Conservation (phyloP, 2,888 invertebrate genomes). For the Melanostoma scalare region DNA sequence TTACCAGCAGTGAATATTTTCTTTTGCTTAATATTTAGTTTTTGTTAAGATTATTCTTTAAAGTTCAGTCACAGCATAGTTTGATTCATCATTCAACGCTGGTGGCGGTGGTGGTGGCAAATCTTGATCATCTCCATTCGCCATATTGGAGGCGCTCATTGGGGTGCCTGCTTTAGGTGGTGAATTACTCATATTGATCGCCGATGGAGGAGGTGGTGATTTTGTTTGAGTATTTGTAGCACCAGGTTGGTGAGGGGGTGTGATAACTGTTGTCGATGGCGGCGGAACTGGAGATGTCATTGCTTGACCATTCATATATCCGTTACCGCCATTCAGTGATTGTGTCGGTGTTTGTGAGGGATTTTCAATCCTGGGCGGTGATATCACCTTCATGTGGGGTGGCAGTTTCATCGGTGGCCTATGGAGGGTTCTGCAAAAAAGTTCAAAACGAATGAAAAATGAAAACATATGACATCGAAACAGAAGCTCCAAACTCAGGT, state of each 20-base stretch:
- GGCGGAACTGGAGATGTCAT: constrained; percentile 76
- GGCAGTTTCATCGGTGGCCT: constrained; percentile 82
- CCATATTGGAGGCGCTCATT: constrained; percentile 66
- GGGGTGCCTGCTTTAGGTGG: constrained; percentile 61
- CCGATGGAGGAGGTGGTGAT: constrained; percentile 70
- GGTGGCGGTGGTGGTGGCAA: constrained; percentile 80
- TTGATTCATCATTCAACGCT: constrained; percentile 81
- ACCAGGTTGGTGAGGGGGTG: constrained; percentile 69
- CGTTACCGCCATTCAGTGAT: constrained; percentile 68
- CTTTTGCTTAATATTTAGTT: constrained; percentile 8
- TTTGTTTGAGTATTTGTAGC: constrained; percentile 74
- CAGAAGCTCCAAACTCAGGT: too few relatives aligned
- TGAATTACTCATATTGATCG: constrained; percentile 66
- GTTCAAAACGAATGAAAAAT: constrained; percentile 4
- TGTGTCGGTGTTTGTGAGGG: constrained; percentile 78
- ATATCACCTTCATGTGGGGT: constrained; percentile 82
- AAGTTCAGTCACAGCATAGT: constrained; percentile 82
- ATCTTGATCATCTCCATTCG: constrained; percentile 78
- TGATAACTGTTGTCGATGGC: constrained; percentile 76
- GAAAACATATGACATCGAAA: neutral
- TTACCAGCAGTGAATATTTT: constrained; percentile 55
- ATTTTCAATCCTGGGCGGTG: constrained; percentile 81
- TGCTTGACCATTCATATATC: constrained; percentile 62
- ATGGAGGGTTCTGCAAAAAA: constrained; percentile 79
- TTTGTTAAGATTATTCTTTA: constrained; percentile 74